Evolutionary conservation across 2,113 vertebrate species (phyloP).

Genomic region (Phyllopteryx taeniolatus): DNA sequence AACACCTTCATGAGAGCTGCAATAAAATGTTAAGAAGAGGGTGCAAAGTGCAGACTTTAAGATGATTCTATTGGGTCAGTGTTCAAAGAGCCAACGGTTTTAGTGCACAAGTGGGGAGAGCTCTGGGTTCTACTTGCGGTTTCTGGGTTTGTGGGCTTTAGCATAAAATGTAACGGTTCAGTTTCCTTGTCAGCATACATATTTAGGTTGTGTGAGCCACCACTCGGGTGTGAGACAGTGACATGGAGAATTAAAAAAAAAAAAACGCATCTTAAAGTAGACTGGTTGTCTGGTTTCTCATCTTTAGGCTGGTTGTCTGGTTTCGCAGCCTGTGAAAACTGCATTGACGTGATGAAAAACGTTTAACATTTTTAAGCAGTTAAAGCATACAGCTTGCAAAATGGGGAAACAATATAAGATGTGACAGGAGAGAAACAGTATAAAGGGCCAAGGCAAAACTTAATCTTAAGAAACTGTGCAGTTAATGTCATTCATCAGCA

Average conservation of each 20-base stretch:
- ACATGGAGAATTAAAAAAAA: conserved; percentile 8
- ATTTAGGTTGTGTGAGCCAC: conserved; percentile 69
- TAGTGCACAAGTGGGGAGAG: conserved; percentile 28
- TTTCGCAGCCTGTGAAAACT: neutral
- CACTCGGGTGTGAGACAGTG: conserved; percentile 66
- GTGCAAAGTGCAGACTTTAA: conserved; percentile 17
- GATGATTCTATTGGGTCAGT: conserved; percentile 28
- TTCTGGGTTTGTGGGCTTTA: conserved; percentile 75
- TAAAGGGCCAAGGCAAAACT: neutral
- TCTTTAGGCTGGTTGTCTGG: neutral
- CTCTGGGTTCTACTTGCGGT: conserved; percentile 64
- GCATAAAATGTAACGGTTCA: conserved; percentile 68
- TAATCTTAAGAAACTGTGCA: neutral
- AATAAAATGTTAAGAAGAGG: conserved; percentile 8
- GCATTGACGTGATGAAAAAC: neutral
- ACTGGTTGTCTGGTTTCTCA: neutral
- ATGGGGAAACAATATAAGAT: neutral
- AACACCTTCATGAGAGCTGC: conserved; percentile 29
- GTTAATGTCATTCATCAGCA: neutral
- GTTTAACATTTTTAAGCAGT: neutral
- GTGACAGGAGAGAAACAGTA: neutral
- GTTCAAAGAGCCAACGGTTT: conserved; percentile 41
- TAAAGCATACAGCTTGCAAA: neutral
- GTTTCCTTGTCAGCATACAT: conserved; percentile 69
- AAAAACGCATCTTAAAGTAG: conserved; percentile 15